Percentiles rank a stretch among this genome's conserved stretches.
phyloP scores from a whole-genome alignment of 2,888 invertebrate genomes.

The Frankliniella fusca region DNA sequence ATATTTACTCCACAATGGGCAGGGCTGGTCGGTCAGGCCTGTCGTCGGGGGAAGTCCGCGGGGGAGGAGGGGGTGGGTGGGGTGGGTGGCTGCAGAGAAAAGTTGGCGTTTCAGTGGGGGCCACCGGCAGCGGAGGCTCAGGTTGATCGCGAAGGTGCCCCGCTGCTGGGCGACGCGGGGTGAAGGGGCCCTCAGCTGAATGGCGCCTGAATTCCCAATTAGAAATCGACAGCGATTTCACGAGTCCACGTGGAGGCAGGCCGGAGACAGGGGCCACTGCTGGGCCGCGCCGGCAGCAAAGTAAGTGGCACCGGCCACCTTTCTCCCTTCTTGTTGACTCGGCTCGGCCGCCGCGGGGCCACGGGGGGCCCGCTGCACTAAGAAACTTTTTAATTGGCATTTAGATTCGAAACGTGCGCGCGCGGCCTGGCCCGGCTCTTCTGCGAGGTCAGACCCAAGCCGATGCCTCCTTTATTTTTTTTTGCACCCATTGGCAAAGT shows the following conservation, averaged over 20 bases:
- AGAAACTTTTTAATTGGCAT: slow-evolving; percentile 20
- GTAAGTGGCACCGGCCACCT: neutral
- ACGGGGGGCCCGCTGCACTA: neutral
- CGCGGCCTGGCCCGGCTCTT: neutral
- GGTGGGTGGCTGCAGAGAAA: neutral
- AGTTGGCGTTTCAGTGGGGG: neutral
- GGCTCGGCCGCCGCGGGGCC: neutral
- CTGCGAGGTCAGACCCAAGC: neutral
- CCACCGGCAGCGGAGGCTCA: too few relatives aligned
- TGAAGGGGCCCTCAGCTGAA: neutral
- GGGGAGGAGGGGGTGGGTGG: neutral
- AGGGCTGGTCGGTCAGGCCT: too few relatives aligned
- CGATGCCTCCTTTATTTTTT: neutral
- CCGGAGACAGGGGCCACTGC: neutral
- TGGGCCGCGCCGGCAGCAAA: neutral
- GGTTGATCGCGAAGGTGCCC: neutral
- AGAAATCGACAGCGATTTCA: neutral
- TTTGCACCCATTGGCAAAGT: neutral
- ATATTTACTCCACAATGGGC: too few relatives aligned
- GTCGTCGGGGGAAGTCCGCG: too few relatives aligned
- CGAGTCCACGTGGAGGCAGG: neutral
- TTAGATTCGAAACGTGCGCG: slow-evolving; percentile 7
- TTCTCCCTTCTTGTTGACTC: neutral
- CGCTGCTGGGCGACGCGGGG: neutral
- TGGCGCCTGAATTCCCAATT: slow-evolving; percentile 6